Conservation (phyloP, 1,140 invertebrate species). For the Parapsyche elsis region DNA sequence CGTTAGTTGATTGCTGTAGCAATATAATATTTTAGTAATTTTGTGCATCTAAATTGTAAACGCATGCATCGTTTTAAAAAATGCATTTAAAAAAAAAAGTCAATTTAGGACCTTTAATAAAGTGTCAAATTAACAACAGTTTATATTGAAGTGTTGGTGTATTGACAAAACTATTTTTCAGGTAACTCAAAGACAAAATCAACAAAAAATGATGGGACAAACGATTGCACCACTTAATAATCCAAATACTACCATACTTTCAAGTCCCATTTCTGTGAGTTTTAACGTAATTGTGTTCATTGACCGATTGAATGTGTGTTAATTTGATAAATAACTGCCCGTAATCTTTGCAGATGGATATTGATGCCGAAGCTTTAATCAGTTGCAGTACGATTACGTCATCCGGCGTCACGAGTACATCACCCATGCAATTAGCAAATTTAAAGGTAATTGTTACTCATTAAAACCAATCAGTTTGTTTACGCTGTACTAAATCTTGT, state of each 20-base stretch:
- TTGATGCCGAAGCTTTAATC: conserved; percentile 66
- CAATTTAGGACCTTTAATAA: no score
- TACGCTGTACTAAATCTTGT: neutral
- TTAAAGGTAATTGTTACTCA: conserved; percentile 43
- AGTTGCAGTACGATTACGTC: conserved; percentile 66
- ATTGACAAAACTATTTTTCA: conserved; percentile 43
- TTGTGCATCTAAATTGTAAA: no score
- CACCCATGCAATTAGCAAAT: conserved; percentile 53
- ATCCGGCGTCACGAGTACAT: conserved; percentile 63
- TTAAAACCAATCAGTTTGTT: neutral
- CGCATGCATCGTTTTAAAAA: no score
- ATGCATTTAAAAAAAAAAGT: no score
- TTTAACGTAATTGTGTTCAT: neutral
- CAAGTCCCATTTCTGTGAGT: conserved; percentile 34
- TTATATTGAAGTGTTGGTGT: no score
- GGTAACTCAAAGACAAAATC: conserved; percentile 66
- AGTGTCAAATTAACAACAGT: no score
- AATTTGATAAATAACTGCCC: neutral
- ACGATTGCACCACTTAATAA: neutral
- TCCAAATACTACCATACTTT: neutral
- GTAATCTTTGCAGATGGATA: conserved; percentile 59
- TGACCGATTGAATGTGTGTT: neutral
- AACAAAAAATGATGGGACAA: conserved; percentile 60
- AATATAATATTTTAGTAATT: neutral
- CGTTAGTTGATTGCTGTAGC: neutral